Evolutionary conservation across 2,113 vertebrate genomes (phyloP).

Genomic region (Chrysochloris asiatica): DNA sequence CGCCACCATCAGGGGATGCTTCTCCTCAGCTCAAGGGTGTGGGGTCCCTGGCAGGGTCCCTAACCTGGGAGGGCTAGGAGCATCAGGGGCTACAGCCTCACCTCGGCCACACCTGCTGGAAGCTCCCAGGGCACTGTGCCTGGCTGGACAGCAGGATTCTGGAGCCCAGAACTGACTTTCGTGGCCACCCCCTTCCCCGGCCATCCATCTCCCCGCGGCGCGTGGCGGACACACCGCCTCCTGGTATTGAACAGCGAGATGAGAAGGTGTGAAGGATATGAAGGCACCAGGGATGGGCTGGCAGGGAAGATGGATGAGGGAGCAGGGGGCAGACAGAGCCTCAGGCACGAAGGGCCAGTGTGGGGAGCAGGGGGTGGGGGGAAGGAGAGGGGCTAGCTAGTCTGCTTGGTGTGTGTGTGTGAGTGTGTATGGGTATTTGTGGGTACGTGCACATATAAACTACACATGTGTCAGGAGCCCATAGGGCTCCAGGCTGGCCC

Average conservation of each 20-base stretch:
- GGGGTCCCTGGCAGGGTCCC: too few relatives aligned
- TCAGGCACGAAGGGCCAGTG: not conserved
- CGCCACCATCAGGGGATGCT: not conserved
- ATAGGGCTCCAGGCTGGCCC: not conserved
- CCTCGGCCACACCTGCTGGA: fast-evolving
- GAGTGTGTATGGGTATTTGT: fast-evolving
- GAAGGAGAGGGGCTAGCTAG: too few relatives aligned
- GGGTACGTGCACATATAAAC: fast-evolving
- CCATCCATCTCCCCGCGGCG: constrained; percentile 73
- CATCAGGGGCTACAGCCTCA: too few relatives aligned
- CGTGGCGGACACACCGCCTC: constrained; percentile 31
- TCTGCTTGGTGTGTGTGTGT: too few relatives aligned
- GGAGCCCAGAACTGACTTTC: not conserved
- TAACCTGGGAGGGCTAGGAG: too few relatives aligned
- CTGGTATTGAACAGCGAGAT: constrained; percentile 68
- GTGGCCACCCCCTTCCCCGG: fast-evolving
- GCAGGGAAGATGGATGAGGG: constrained; percentile 78
- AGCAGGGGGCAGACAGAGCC: constrained; percentile 49
- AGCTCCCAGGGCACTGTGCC: fast-evolving
- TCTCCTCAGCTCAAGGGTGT: fast-evolving
- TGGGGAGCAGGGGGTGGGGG: too few relatives aligned
- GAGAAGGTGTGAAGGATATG: constrained; percentile 76
- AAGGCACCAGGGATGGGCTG: constrained; percentile 64
- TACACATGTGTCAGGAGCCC: not conserved
- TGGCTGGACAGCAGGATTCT: not conserved